Percentiles rank a stretch among this genome's conserved stretches.
phyloP scores from a whole-genome alignment of 2,797 vertebrate species.

The Cheirogaleus major region DNA sequence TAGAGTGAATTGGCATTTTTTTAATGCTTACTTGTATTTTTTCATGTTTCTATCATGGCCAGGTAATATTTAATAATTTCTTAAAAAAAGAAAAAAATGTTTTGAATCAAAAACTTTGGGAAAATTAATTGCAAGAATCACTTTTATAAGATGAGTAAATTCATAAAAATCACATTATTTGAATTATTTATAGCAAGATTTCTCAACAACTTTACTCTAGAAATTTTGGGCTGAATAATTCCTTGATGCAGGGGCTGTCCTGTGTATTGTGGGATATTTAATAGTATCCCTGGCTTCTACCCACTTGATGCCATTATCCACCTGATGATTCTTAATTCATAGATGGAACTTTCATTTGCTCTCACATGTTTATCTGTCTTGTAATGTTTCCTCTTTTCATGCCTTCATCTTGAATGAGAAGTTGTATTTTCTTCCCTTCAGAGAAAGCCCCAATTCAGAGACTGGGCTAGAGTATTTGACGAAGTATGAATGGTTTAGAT shows the following conservation, averaged over 20 bases:
- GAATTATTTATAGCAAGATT: not conserved
- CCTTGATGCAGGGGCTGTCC: not conserved
- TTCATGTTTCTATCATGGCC: not conserved
- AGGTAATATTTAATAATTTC: not conserved
- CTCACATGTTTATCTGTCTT: not conserved
- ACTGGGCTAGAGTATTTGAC: not conserved
- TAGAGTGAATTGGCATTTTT: not conserved
- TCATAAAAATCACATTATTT: not conserved
- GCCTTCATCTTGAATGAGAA: not conserved
- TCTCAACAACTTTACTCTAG: not conserved
- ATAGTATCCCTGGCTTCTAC: not conserved
- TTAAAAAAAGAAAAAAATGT: not conserved
- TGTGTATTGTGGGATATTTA: not conserved
- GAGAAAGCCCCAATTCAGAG: not conserved
- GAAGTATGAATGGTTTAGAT: not conserved
- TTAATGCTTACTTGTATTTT: not conserved
- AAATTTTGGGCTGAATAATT: not conserved
- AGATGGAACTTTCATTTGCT: not conserved
- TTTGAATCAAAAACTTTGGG: not conserved
- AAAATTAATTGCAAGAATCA: not conserved
- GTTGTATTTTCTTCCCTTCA: not conserved
- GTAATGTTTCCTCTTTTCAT: not conserved
- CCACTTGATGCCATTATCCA: not conserved
- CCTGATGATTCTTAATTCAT: slow-evolving; percentile 7
- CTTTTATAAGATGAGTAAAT: not conserved